Evolutionary conservation across 2,888 invertebrate genomes (phyloP).

Genomic region (Cerceris rybyensis): DNA sequence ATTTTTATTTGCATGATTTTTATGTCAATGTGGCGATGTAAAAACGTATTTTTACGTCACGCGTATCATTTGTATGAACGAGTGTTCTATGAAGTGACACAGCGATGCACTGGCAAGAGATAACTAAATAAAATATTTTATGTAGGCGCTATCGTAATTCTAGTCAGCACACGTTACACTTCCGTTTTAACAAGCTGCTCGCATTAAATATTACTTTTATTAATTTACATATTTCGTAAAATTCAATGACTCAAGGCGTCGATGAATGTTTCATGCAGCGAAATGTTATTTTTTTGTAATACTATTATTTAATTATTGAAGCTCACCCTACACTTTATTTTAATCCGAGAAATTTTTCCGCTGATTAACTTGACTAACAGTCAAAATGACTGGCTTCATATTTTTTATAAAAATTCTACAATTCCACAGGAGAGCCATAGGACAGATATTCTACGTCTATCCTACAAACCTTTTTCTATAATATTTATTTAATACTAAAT

Average conservation of each 20-base stretch:
- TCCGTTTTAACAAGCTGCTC: slow-evolving; percentile 8
- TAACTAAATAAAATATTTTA: slow-evolving; percentile 23
- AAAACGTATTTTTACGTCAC: not conserved
- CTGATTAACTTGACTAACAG: no score
- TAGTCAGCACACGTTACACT: slow-evolving; percentile 10
- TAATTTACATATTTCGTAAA: no score
- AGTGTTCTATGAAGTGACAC: slow-evolving; percentile 11
- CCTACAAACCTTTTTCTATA: no score
- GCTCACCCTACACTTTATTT: no score
- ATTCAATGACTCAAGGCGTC: not conserved
- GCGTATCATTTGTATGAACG: slow-evolving; percentile 3
- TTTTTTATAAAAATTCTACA: no score
- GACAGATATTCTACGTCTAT: no score
- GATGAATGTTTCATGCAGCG: not conserved
- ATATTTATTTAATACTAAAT: no score
- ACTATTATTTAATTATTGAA: not conserved
- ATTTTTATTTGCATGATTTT: not conserved
- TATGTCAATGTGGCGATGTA: not conserved
- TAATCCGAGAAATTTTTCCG: no score
- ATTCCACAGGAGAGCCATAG: no score
- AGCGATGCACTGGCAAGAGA: slow-evolving; percentile 8
- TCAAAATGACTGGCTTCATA: no score
- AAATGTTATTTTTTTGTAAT: not conserved
- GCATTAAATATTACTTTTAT: not conserved
- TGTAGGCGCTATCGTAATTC: slow-evolving; percentile 41